These are phyloP conservation scores for Ochropacha duplaris DNA, from an alignment of 2,888 invertebrate species.

Conservation along the genomic window DNA sequence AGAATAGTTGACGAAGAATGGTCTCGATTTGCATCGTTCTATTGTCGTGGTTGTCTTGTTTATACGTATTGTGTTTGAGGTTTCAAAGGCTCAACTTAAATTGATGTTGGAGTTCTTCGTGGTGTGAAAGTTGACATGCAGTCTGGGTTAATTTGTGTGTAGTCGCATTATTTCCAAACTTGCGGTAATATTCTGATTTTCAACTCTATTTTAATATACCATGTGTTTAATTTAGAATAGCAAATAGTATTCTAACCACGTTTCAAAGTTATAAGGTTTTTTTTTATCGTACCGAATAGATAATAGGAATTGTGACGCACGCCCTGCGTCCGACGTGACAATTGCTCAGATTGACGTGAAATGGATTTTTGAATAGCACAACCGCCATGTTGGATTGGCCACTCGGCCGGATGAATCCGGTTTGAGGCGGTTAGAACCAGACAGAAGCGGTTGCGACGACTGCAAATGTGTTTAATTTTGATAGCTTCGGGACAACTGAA, in stretches of 20 bases:
- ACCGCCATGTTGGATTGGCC: conserved; percentile 54
- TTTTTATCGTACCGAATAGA: conserved; percentile 11
- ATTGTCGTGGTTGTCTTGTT: neutral
- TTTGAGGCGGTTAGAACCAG: conserved; percentile 39
- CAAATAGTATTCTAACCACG: conserved; percentile 13
- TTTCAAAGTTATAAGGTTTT: conserved; percentile 10
- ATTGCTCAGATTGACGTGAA: conserved; percentile 78
- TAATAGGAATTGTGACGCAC: conserved; percentile 17
- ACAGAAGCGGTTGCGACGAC: conserved; percentile 28
- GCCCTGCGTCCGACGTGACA: conserved; percentile 45
- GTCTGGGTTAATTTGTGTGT: too few species aligned
- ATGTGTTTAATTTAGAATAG: too few species aligned
- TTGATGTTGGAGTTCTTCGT: neutral
- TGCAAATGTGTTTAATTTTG: conserved; percentile 51
- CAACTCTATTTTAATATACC: too few species aligned
- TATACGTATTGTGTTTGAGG: neutral
- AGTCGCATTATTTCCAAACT: too few species aligned
- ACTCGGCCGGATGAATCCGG: conserved; percentile 45
- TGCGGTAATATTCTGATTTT: neutral
- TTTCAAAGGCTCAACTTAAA: neutral
- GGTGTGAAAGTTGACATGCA: neutral
- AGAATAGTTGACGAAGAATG: neutral
- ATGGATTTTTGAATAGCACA: conserved; percentile 66
- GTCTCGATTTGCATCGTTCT: neutral
- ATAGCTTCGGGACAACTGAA: conserved; percentile 19